Percentiles rank a stretch among this genome's conserved stretches.
Conservation (phyloP, 1,140 invertebrate genomes). For the Cotesia typhae region DNA sequence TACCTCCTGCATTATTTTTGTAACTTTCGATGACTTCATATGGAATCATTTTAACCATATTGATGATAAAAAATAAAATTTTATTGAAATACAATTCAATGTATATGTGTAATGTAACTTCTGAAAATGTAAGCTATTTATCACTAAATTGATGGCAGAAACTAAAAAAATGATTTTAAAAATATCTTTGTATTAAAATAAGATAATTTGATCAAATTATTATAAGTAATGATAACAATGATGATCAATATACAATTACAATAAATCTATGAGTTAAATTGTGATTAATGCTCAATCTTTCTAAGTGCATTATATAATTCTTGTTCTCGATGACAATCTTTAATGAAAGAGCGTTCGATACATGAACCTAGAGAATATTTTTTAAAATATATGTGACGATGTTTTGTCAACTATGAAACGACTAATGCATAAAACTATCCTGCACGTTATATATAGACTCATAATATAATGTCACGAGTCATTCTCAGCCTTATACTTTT, state of each 20-base stretch:
- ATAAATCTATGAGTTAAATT: background rate
- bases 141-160: too few relatives aligned
- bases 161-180: too few relatives aligned
- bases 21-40: background rate
- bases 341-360: slow-evolving; percentile 24
- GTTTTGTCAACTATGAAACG: slow-evolving; percentile 25
- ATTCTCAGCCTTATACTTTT: slow-evolving; percentile 16
- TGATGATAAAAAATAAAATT: too few relatives aligned
- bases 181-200: too few relatives aligned
- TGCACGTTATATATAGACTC: background rate
- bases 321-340: slow-evolving; percentile 49
- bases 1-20: slow-evolving; percentile 2
- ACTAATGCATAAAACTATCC: slow-evolving; percentile 30
- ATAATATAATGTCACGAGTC: slow-evolving; percentile 28
- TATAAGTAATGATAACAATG: too few relatives aligned
- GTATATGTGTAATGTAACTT: too few relatives aligned
- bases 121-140: too few relatives aligned
- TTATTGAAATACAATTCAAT: too few relatives aligned
- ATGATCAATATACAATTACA: background rate
- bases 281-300: slow-evolving; percentile 31
- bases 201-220: too few relatives aligned
- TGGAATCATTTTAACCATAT: too few relatives aligned
- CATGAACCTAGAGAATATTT: slow-evolving; percentile 18
- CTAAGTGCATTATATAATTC: slow-evolving; percentile 53
- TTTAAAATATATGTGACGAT: slow-evolving; percentile 23